A percentile compares a stretch with the other conserved stretches of the same genome.
Conservation (phyloP, 1,140 invertebrate genomes). For the Armadillidium nasatum region DNA sequence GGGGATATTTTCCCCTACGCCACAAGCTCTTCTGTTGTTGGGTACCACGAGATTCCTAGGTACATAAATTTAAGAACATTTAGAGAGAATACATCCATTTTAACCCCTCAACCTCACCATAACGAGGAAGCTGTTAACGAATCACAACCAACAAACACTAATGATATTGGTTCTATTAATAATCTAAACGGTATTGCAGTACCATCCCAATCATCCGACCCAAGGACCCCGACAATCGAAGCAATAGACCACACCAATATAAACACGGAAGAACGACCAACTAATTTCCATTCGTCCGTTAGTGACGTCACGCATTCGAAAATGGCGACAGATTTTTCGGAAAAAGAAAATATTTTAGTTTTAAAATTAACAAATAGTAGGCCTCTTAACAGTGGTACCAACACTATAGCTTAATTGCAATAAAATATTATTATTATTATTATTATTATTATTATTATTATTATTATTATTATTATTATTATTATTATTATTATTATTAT, state of each 20-base stretch:
- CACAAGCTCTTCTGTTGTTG: neutral
- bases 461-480: too few species aligned
- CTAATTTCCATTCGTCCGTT: neutral
- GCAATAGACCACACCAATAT: too few species aligned
- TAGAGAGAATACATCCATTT: neutral
- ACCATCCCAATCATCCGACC: neutral
- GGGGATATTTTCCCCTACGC: neutral
- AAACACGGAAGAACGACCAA: neutral
- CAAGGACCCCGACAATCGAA: neutral
- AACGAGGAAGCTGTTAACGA: neutral
- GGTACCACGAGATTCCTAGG: neutral
- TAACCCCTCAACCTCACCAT: neutral
- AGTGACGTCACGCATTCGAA: neutral
- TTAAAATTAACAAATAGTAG: slow-evolving; percentile 4
- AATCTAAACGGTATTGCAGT: neutral
- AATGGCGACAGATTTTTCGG: neutral
- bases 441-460: too few species aligned
- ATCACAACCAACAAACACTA: neutral
- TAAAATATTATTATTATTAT: neutral
- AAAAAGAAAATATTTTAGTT: neutral
- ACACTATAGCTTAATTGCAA: neutral
- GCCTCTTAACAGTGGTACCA: neutral
- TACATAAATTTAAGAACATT: neutral
- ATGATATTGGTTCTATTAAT: neutral
- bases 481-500: too few species aligned